A percentile compares a stretch with the other conserved stretches of the same genome.
phyloP scores from a whole-genome alignment of 2,113 vertebrate genomes.

The Sprattus sprattus region DNA sequence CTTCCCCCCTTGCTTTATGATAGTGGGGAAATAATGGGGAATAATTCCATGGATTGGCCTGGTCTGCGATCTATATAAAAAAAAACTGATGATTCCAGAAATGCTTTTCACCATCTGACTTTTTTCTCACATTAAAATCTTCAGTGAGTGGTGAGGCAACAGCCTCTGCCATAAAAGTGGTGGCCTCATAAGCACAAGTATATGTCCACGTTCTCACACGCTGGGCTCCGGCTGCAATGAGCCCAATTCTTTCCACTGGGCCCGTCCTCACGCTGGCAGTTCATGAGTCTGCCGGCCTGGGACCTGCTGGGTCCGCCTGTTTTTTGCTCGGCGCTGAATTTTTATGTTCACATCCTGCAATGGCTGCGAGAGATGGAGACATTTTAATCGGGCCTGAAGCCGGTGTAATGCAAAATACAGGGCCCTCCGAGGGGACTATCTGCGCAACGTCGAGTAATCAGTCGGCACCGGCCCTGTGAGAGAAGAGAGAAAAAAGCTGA shows the following conservation, averaged over 20 bases:
- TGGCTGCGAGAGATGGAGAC: conserved; percentile 54
- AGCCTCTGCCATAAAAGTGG: conserved; percentile 63
- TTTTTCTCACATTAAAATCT: conserved; percentile 57
- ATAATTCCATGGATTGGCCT: neutral
- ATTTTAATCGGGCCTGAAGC: conserved; percentile 55
- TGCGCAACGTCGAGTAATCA: conserved; percentile 36
- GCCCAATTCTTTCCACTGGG: conserved; percentile 56
- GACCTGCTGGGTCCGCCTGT: conserved; percentile 25
- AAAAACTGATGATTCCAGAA: conserved; percentile 44
- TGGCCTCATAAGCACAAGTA: conserved; percentile 60
- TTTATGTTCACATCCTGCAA: conserved; percentile 62
- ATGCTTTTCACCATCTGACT: conserved; percentile 37
- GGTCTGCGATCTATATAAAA: neutral
- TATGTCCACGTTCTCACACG: conserved; percentile 47
- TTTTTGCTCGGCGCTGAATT: conserved; percentile 53
- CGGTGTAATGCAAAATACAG: conserved; percentile 60
- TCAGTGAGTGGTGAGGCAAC: conserved; percentile 50
- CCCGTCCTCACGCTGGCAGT: neutral
- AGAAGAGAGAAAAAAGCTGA: conserved; percentile 14
- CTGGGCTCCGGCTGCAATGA: conserved; percentile 52
- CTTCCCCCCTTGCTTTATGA: neutral
- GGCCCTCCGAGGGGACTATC: conserved; percentile 50
- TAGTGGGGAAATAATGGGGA: neutral
- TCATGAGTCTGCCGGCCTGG: neutral
- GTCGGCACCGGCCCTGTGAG: conserved; percentile 18